These are phyloP conservation scores for Rafetus swinhoei DNA, from an alignment of 2,113 vertebrate genomes.

Conservation along the genomic window DNA sequence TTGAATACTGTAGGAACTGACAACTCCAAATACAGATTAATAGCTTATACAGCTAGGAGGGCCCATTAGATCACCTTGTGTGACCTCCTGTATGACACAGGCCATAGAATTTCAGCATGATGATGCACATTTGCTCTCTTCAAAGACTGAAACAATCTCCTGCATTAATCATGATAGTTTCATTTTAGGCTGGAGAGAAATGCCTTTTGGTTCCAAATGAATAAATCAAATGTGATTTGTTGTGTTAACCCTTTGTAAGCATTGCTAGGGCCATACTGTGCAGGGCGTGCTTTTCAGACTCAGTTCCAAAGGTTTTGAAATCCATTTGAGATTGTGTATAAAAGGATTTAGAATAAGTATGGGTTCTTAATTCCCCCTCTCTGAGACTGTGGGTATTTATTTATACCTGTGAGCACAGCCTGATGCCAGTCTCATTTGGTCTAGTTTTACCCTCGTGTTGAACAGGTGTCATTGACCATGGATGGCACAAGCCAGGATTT, in stretches of 20 bases:
- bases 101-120: not conserved
- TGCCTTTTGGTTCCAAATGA: not conserved
- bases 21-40: not conserved
- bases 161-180: not conserved
- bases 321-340: not conserved
- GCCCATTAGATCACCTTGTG: not conserved
- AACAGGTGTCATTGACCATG: not conserved
- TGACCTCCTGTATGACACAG: not conserved
- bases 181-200: not conserved
- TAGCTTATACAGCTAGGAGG: not conserved
- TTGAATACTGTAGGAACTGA: rapidly evolving
- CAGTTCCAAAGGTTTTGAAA: not conserved
- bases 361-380: rapidly evolving
- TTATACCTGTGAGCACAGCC: not conserved
- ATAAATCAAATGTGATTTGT: not conserved
- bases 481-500: not conserved
- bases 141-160: not conserved
- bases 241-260: not conserved
- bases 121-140: not conserved
- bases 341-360: not conserved
- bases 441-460: not conserved
- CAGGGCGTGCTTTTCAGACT: not conserved
- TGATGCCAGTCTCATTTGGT: not conserved
- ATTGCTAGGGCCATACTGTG: not conserved
- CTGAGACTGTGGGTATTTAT: not conserved